Base-by-base conservation (phyloP, 2,797 vertebrate species). In the Darevskia mixta region DNA sequence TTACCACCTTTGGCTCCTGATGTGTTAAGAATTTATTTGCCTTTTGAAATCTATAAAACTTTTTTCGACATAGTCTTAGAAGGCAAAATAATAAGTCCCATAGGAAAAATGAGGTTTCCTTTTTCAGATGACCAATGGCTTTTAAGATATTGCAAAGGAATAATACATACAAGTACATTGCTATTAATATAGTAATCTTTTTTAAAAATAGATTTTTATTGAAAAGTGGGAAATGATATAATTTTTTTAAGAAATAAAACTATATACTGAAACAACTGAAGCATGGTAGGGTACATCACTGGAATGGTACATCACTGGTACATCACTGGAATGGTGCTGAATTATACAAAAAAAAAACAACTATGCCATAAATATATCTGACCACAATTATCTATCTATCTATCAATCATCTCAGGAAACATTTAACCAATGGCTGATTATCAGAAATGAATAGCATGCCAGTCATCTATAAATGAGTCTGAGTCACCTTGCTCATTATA, bases 1-100 rank as follows among this genome's bases (percentile, higher is more conserved):
- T 64, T 64, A 76, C 71, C 79, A 82, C 72, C 35, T 82, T 82
- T 82, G 71, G 58, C 58, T 82, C 55, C 55, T 66, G 35, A 66
- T 87, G 79, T 66, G 41, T 64, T 82, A 38, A 75, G 79, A 38
- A 82, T 87, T 87, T 87, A 87, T 82, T 82, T 82, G 66, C 55
- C 55, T 66, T 75, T 66, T 82, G 71, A 64, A 87, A 82, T 82
- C 35, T 87, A 82, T 82, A 67, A 87, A 82, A 35, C 35, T 35
- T 64, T 85, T 66, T 66, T 61, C 8, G 18, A 69, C 32, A 61
- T 84, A 41, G 45, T 69, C 71, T 86, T 86, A 13, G 64, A 86
- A 79, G 43, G 25, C 66, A 79, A 86, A 45, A 9, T 77, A 80
- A 75, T 49, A 35, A 27, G 29, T 71, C 71, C 38, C 27, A 35